Conservation (phyloP, 2,113 vertebrate genomes). For the Limanda limanda region DNA sequence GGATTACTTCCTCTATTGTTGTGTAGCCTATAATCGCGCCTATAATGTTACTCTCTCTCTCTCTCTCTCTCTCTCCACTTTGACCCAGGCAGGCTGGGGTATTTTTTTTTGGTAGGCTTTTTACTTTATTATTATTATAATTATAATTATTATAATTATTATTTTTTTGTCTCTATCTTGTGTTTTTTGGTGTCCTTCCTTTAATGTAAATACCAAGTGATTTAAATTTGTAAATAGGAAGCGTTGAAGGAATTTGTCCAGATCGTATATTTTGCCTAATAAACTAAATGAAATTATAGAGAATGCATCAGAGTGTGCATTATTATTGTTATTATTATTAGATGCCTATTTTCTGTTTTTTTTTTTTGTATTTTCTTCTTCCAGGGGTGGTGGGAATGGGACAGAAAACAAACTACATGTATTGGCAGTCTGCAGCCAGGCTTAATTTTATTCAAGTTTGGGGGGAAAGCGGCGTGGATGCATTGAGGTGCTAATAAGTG, state of each 20-base stretch:
- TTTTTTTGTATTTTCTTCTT: conserved; percentile 3
- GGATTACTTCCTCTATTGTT: conserved; percentile 84
- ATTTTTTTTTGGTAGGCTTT: conserved; percentile 84
- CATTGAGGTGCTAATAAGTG: conserved; percentile 91
- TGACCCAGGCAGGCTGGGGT: conserved; percentile 77
- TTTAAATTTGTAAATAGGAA: conserved; percentile 97
- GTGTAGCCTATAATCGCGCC: conserved; percentile 86
- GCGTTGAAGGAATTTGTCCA: conserved; percentile 97
- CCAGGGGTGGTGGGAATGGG: conserved; percentile 24
- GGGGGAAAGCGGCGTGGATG: conserved; percentile 84
- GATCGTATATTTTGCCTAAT: conserved; percentile 99
- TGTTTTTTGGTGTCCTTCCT: conserved; percentile 87
- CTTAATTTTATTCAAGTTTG: conserved; percentile 82
- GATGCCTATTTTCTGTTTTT: not conserved
- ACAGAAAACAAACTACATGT: conserved; percentile 18
- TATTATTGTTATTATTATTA: conserved; percentile 10
- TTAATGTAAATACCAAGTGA: conserved; percentile 97
- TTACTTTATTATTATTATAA: conserved; percentile 74
- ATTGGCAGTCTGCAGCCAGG: conserved; percentile 59
- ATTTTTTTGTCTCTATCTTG: conserved; percentile 81
- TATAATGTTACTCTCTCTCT: conserved; percentile 81
- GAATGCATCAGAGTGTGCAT: conserved; percentile 50
- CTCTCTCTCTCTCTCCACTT: conserved; percentile 73
- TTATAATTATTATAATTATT: conserved; percentile 62
- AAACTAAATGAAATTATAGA: conserved; percentile 97